Evolutionary conservation across 2,797 vertebrate genomes (phyloP).

Genomic region (Spondyliosoma cantharus): DNA sequence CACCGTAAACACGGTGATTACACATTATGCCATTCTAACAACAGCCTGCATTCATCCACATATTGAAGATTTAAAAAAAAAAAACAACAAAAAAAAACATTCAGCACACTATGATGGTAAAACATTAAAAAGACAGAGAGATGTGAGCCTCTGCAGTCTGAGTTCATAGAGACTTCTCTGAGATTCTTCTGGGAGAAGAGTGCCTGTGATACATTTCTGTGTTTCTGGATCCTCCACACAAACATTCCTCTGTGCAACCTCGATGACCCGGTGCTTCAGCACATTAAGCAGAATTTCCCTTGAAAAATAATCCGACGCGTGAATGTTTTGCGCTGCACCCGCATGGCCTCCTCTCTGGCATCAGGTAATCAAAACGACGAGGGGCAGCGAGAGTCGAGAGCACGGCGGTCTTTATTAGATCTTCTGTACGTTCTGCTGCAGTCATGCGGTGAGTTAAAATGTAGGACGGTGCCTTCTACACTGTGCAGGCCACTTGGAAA

Average conservation of each 20-base stretch:
- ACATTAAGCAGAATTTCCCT: slow-evolving; percentile 26
- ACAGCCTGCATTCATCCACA: neutral
- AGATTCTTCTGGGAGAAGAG: slow-evolving; percentile 5
- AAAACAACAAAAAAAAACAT: neutral
- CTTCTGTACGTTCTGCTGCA: slow-evolving; percentile 69
- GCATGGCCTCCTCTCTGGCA: slow-evolving; percentile 25
- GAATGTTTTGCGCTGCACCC: slow-evolving; percentile 8
- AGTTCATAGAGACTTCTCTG: neutral
- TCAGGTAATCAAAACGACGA: slow-evolving; percentile 34
- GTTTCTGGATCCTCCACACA: slow-evolving; percentile 38
- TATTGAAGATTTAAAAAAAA: neutral
- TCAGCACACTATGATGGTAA: neutral
- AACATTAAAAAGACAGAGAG: neutral
- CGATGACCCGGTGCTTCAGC: slow-evolving; percentile 37
- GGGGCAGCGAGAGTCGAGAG: slow-evolving; percentile 19
- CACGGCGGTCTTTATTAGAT: slow-evolving; percentile 46
- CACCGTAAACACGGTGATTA: neutral
- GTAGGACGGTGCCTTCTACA: slow-evolving; percentile 70
- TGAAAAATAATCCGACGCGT: slow-evolving; percentile 32
- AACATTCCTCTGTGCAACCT: slow-evolving; percentile 52
- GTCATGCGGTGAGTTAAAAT: slow-evolving; percentile 65
- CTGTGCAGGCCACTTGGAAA: slow-evolving; percentile 53
- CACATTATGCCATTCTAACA: neutral
- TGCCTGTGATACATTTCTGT: slow-evolving; percentile 29
- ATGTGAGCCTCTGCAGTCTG: neutral